A percentile compares a stretch with the other conserved stretches of the same genome.
phyloP scores from a whole-genome alignment of 2,113 vertebrate genomes.

The Crotalus tigris region DNA sequence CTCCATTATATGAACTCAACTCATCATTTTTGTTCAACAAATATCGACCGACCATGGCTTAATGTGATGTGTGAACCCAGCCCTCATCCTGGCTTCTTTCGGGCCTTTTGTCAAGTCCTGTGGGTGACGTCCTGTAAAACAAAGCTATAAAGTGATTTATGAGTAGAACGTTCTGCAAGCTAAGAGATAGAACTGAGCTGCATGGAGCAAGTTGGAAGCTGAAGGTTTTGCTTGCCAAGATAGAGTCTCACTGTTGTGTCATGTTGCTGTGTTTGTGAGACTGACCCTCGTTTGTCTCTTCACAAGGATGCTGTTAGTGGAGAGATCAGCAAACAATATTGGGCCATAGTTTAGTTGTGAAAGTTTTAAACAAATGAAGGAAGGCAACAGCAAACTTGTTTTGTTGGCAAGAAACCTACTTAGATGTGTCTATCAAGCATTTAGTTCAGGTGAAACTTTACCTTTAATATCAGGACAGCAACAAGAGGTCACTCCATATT shows the following conservation, averaged over 20 bases:
- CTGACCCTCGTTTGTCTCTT: background rate
- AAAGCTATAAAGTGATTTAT: background rate
- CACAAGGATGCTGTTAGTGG: background rate
- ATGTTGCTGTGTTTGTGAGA: background rate
- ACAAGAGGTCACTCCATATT: background rate
- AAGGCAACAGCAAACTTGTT: background rate
- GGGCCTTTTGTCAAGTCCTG: background rate
- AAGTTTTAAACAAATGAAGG: background rate
- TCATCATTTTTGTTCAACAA: background rate
- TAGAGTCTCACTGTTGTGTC: background rate
- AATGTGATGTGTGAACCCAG: background rate
- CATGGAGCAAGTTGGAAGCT: background rate
- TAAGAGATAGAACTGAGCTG: background rate
- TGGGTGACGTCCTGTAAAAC: background rate
- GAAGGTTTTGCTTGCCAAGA: background rate
- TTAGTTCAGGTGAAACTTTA: background rate
- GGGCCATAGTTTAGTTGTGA: background rate
- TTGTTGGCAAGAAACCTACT: background rate
- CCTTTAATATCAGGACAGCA: background rate
- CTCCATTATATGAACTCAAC: background rate
- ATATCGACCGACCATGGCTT: background rate
- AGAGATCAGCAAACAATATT: background rate
- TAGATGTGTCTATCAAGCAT: background rate
- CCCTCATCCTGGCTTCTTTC: background rate
- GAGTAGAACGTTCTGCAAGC: background rate